phyloP scores from a whole-genome alignment of 2,113 vertebrate species.

The Illadopsis cleaveri region DNA sequence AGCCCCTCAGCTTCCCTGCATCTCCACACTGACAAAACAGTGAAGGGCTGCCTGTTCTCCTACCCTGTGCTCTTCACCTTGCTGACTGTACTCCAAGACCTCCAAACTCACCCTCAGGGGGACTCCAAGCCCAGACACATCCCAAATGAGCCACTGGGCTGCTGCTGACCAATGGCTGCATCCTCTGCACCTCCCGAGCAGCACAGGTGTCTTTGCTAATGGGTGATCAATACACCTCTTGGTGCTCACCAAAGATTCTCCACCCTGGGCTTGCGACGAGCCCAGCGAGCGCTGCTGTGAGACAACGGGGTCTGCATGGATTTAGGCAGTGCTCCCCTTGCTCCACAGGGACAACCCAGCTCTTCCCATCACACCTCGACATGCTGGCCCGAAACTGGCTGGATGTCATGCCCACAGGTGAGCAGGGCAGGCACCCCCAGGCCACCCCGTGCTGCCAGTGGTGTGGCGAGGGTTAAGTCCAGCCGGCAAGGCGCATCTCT shows the following conservation, averaged over 20 bases:
- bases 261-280: background rate
- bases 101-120: background rate
- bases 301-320: background rate
- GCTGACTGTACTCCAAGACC: background rate
- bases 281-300: background rate
- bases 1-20: background rate
- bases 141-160: accelerated
- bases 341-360: background rate
- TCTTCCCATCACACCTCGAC: background rate
- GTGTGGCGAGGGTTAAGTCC: slow-evolving; percentile 78
- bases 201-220: background rate
- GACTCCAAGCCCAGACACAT: background rate
- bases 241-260: background rate
- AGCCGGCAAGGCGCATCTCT: slow-evolving; percentile 81
- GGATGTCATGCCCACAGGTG: accelerated
- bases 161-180: accelerated
- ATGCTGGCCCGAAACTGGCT: accelerated
- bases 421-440: accelerated
- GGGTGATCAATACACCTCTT: background rate
- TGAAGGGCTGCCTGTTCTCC: background rate
- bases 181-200: background rate
- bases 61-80: background rate
- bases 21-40: accelerated
- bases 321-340: accelerated
- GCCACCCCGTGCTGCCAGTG: accelerated